phyloP scores from a whole-genome alignment of 2,888 invertebrate species.

The Zele albiditarsus region DNA sequence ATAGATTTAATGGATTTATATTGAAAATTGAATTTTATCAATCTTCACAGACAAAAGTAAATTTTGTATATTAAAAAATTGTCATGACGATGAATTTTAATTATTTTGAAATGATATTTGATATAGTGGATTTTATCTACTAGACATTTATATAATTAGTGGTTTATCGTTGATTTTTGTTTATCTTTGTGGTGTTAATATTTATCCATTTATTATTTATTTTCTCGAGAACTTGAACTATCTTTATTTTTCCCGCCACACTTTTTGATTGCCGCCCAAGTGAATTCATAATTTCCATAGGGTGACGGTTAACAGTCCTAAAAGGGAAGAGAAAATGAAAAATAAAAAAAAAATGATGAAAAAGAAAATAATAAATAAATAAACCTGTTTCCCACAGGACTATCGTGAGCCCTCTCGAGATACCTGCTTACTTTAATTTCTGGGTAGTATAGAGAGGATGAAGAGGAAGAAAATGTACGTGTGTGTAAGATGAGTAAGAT shows the following conservation, averaged over 20 bases:
- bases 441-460: constrained; percentile 54
- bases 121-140: too few relatives aligned
- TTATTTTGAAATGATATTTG: too few relatives aligned
- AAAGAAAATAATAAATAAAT: constrained; percentile 45
- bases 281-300: constrained; percentile 29
- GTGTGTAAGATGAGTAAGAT: constrained; percentile 16
- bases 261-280: not conserved
- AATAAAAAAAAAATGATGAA: constrained; percentile 1
- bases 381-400: constrained; percentile 64
- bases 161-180: too few relatives aligned
- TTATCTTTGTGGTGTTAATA: not conserved
- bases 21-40: too few relatives aligned
- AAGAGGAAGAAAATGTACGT: constrained; percentile 37
- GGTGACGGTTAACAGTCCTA: constrained; percentile 29
- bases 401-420: constrained; percentile 55
- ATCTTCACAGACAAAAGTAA: too few relatives aligned
- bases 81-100: too few relatives aligned
- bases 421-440: constrained; percentile 70
- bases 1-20: too few relatives aligned
- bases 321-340: not conserved
- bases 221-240: not conserved
- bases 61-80: too few relatives aligned
- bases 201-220: not conserved
- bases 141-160: too few relatives aligned
- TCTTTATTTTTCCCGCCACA: not conserved